These are phyloP conservation scores for Epinephelus awoara DNA, from an alignment of 2,797 vertebrate genomes.

Conservation along the genomic window DNA sequence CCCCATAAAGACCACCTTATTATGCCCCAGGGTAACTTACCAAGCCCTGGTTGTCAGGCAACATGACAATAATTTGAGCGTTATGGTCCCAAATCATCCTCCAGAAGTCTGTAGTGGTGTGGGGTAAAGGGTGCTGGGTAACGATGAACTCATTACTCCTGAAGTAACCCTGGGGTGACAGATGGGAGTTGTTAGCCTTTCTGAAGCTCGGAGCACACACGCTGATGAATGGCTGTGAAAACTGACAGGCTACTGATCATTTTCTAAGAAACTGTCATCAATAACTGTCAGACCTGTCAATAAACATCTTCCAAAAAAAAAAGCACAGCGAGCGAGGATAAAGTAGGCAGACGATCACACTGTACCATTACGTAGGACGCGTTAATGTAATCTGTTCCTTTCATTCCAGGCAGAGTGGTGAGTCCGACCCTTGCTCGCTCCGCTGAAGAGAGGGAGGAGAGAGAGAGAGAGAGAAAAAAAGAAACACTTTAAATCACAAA, in stretches of 20 bases:
- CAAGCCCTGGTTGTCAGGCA: slow-evolving; percentile 97
- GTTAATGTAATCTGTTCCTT: slow-evolving; percentile 99
- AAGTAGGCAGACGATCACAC: slow-evolving; percentile 35
- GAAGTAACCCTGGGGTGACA: slow-evolving; percentile 93
- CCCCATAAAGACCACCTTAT: neutral
- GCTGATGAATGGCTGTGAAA: neutral
- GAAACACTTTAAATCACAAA: slow-evolving; percentile 64
- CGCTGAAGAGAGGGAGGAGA: slow-evolving; percentile 82
- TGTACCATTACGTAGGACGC: slow-evolving; percentile 99
- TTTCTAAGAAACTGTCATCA: slow-evolving; percentile 11
- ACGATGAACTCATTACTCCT: slow-evolving; percentile 99
- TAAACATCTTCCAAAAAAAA: neutral
- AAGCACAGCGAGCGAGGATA: slow-evolving; percentile 1
- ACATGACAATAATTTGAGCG: slow-evolving; percentile 98
- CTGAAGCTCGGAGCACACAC: neutral
- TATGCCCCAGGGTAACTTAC: slow-evolving; percentile 81
- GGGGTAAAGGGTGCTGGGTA: slow-evolving; percentile 98
- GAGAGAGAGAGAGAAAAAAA: slow-evolving; percentile 47
- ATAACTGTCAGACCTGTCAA: slow-evolving; percentile 4
- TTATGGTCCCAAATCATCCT: slow-evolving; percentile 99
- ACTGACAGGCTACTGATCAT: slow-evolving; percentile 9
- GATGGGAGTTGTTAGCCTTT: slow-evolving; percentile 61
- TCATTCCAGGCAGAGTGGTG: slow-evolving; percentile 96
- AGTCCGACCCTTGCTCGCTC: slow-evolving; percentile 97
- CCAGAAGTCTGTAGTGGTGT: slow-evolving; percentile 99